A percentile compares a stretch with the other conserved stretches of the same genome.
Evolutionary conservation across 2,797 vertebrate species (phyloP).

Genomic region (Etheostoma perlongum): DNA sequence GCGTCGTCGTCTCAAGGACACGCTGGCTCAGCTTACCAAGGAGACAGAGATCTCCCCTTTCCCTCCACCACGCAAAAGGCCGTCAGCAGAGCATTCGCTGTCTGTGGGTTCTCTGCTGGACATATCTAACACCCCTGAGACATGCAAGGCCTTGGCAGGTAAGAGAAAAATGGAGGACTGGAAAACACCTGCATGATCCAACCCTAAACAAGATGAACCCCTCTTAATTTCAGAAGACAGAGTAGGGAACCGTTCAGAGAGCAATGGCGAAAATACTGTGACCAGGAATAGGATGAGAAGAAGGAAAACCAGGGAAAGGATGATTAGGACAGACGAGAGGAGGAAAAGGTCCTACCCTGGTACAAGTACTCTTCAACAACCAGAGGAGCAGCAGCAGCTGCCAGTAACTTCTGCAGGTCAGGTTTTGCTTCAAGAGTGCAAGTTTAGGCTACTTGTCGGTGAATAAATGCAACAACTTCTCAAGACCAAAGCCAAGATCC

Average conservation of each 20-base stretch:
- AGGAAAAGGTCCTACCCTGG: slow-evolving; percentile 44
- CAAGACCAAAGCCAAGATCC: too few relatives aligned
- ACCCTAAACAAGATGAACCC: slow-evolving; percentile 6
- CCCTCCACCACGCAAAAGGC: slow-evolving; percentile 92
- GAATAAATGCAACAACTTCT: too few relatives aligned
- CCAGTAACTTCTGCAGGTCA: slow-evolving; percentile 57
- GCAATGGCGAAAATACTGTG: slow-evolving; percentile 41
- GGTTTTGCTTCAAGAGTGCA: slow-evolving; percentile 22
- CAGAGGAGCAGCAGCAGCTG: slow-evolving; percentile 38
- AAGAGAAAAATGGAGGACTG: neutral
- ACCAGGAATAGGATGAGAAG: slow-evolving; percentile 57
- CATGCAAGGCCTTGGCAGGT: slow-evolving; percentile 88
- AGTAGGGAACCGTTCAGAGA: slow-evolving; percentile 61
- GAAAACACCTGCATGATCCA: neutral
- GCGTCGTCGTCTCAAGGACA: slow-evolving; percentile 92
- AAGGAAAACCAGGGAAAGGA: slow-evolving; percentile 61
- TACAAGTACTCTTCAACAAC: slow-evolving; percentile 49
- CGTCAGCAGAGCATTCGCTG: slow-evolving; percentile 93
- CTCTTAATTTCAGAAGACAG: slow-evolving; percentile 65
- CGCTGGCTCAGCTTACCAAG: slow-evolving; percentile 93
- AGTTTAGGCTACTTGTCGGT: too few relatives aligned
- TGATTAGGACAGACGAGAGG: slow-evolving; percentile 62
- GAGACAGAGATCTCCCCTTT: slow-evolving; percentile 95
- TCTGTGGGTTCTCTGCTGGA: slow-evolving; percentile 95
- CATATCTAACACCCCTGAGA: slow-evolving; percentile 96